A percentile compares a stretch with the other conserved stretches of the same genome.
phyloP scores from a whole-genome alignment of 2,113 vertebrate species.

The Lophura nycthemera region DNA sequence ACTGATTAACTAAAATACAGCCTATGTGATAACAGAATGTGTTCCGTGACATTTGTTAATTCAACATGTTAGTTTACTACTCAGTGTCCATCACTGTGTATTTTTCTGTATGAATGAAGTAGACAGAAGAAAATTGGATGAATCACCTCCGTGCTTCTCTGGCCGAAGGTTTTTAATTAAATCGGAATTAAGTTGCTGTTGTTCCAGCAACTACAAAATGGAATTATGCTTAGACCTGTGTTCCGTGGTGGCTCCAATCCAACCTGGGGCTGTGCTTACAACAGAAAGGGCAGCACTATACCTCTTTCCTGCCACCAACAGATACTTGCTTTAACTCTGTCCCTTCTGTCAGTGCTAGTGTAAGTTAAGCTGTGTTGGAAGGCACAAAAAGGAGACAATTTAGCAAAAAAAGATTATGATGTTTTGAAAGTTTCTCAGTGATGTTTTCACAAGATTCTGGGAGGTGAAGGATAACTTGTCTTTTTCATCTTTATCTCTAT shows the following conservation, averaged over 20 bases:
- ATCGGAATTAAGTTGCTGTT: constrained; percentile 54
- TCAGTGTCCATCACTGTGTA: not conserved
- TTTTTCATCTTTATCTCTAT: not conserved
- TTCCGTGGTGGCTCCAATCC: not conserved
- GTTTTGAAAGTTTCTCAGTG: not conserved
- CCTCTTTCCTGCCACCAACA: not conserved
- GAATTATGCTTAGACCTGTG: constrained; percentile 27
- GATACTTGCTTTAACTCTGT: not conserved
- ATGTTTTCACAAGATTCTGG: not conserved
- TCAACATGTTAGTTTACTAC: not conserved
- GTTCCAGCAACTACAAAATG: constrained; percentile 32
- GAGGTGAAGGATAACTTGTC: not conserved
- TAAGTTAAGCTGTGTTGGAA: accelerated
- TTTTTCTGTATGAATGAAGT: constrained; percentile 45
- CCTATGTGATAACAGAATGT: not conserved
- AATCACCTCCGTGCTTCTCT: constrained; percentile 18
- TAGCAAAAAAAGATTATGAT: not conserved
- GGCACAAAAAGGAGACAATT: not conserved
- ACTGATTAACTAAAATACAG: not conserved
- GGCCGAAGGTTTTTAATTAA: constrained; percentile 57
- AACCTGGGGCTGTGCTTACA: not conserved
- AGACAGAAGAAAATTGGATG: constrained; percentile 46
- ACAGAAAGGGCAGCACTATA: not conserved
- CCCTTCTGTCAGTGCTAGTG: not conserved
- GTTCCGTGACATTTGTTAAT: not conserved